Base-by-base conservation (phyloP, 2,888 invertebrate genomes). In the Orchesellides sinensis region DNA sequence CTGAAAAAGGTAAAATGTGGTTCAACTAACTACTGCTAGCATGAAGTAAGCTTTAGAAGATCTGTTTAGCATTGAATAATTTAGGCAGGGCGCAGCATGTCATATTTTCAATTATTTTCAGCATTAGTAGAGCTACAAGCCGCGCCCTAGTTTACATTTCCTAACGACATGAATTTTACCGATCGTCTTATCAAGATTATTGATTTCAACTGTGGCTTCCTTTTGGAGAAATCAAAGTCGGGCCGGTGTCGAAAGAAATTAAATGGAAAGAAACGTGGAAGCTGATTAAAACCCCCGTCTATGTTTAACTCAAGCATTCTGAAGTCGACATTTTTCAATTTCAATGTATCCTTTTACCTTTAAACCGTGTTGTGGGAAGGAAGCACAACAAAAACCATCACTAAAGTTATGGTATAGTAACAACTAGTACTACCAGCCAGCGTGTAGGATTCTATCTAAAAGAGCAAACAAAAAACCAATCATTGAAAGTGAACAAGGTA, bases 31-130 rank as follows among this genome's bases (percentile, higher is more conserved):
- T n/a, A n/a, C n/a, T 70, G 70, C 19, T 54, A 32, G 10, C 10
- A 40, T 14, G 10, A n/a, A 40, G 40, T 14, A 52, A 52, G 8
- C 52, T 52, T 21, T 52, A 2, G 19, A 52, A 52, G 52, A 52
- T 52, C 52, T n/a, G 21, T 35, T 35, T 17, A 49, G n/a, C 70
- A 21, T 61, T 49, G 52, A 63, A 65, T 40, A 52, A 40, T 65
- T 54, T 35, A 52, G 35, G 52, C 65, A 65, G 35, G 65, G 74
- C 74, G 32, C 74, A 74, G 74, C 65, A 74, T 17, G 65, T 74
- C 74, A 54, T 54, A 65, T 74, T 74, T 74, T 52, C 40, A 74
- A 65, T 45, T 65, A 52, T 65, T 52, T 73, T 65, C 40, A 12
- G 65, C 63, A 65, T 63, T 40, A 63, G 54, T 52, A 74, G n/a